These are phyloP conservation scores for Tineola bisselliella DNA, from an alignment of 2,888 invertebrate species.

Conservation along the genomic window DNA sequence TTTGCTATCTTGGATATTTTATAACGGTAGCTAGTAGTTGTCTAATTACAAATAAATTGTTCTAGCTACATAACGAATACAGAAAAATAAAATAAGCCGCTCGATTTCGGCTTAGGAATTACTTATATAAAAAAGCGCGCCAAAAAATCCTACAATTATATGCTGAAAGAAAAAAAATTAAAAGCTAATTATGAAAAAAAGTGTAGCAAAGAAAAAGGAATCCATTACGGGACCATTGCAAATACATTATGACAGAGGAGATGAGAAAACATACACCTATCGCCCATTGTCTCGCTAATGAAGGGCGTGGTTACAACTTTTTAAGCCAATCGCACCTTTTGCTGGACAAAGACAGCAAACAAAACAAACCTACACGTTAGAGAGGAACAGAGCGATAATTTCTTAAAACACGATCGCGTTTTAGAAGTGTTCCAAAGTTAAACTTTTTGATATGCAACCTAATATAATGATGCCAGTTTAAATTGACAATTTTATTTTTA, in stretches of 20 bases:
- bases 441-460: background rate
- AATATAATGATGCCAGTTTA: background rate
- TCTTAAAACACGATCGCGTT: slow-evolving; percentile 24
- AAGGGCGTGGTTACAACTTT: slow-evolving; percentile 39
- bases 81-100: too few relatives aligned
- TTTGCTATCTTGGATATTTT: too few relatives aligned
- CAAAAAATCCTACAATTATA: too few relatives aligned
- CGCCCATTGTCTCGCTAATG: slow-evolving; percentile 35
- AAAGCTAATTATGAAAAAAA: background rate
- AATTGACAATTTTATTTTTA: too few relatives aligned
- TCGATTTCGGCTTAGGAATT: too few relatives aligned
- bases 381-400: slow-evolving; percentile 25
- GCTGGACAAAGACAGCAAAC: slow-evolving; percentile 25
- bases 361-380: slow-evolving; percentile 19
- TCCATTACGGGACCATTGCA: background rate
- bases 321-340: slow-evolving; percentile 31
- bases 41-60: too few relatives aligned
- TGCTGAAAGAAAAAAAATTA: too few relatives aligned
- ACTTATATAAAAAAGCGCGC: too few relatives aligned
- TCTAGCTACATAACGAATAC: too few relatives aligned
- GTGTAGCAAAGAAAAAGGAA: background rate
- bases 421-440: background rate
- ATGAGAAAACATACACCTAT: slow-evolving; percentile 22
- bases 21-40: too few relatives aligned
- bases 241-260: slow-evolving; percentile 1